phyloP scores from a whole-genome alignment of 2,888 invertebrate genomes.

The Melanostoma scalare region DNA sequence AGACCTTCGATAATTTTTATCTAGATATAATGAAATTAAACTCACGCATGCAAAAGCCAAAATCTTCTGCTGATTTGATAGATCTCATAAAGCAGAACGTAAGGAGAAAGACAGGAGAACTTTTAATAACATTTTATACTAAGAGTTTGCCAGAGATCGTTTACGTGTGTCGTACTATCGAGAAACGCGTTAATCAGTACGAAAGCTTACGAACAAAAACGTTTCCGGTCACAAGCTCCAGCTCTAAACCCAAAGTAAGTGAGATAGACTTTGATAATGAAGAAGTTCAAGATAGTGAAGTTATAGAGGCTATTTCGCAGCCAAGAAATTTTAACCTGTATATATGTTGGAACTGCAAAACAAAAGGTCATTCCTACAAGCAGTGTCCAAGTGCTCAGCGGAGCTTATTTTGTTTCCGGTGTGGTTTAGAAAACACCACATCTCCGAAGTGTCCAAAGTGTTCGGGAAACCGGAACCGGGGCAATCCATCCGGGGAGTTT shows the following conservation, averaged over 20 bases:
- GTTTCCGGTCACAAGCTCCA: not conserved
- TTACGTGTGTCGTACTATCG: not conserved
- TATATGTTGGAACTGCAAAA: slow-evolving; percentile 15
- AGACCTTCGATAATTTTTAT: slow-evolving; percentile 1
- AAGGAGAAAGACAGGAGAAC: not conserved
- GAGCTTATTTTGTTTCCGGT: not conserved
- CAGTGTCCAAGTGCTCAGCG: not conserved
- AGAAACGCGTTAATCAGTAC: not conserved
- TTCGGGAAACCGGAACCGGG: slow-evolving; percentile 5
- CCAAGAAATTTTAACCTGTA: not conserved
- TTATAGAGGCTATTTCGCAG: not conserved
- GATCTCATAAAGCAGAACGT: slow-evolving; percentile 8
- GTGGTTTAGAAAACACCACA: slow-evolving; percentile 15
- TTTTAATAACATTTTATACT: not conserved
- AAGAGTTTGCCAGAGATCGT: slow-evolving; percentile 2
- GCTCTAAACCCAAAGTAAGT: not conserved
- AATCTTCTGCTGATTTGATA: not conserved
- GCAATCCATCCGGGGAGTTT: slow-evolving; percentile 25
- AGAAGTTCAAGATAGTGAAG: not conserved
- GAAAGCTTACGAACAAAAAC: not conserved
- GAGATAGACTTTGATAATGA: not conserved
- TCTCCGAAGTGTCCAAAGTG: slow-evolving; percentile 3
- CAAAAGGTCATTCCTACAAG: not conserved
- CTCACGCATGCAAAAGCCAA: not conserved
- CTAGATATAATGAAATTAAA: not conserved